Evolutionary conservation across 2,888 invertebrate species (phyloP).

Genomic region (Chorisops tibialis): DNA sequence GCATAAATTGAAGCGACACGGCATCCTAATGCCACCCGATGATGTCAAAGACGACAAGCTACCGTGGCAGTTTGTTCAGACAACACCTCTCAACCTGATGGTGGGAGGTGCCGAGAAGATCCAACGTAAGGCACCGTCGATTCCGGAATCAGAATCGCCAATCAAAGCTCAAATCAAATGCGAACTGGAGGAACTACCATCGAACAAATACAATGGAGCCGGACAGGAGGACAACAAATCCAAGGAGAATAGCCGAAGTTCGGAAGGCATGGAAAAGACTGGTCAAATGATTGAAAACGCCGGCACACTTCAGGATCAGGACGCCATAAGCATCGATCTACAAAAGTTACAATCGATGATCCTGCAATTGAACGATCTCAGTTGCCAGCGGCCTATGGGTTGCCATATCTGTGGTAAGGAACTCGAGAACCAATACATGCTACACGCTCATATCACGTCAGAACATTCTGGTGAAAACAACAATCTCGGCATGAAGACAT

Average conservation of each 20-base stretch:
- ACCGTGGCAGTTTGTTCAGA: constrained; percentile 57
- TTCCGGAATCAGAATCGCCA: background rate
- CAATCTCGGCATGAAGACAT: constrained; percentile 27
- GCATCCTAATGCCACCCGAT: constrained; percentile 65
- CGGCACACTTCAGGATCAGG: constrained; percentile 45
- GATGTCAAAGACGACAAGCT: constrained; percentile 52
- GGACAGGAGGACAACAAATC: constrained; percentile 31
- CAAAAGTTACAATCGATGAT: constrained; percentile 90
- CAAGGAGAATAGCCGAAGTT: constrained; percentile 34
- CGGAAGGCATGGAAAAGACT: constrained; percentile 15
- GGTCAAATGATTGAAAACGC: constrained; percentile 14
- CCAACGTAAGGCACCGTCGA: constrained; percentile 30
- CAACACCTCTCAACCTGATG: constrained; percentile 75
- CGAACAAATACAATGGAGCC: constrained; percentile 30
- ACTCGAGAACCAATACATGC: constrained; percentile 66
- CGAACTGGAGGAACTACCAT: constrained; percentile 45
- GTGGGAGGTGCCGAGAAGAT: constrained; percentile 51
- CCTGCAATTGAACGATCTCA: constrained; percentile 78
- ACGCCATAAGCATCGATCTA: constrained; percentile 76
- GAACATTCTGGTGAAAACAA: constrained; percentile 44
- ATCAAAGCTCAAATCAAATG: constrained; percentile 5
- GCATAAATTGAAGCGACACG: constrained; percentile 92
- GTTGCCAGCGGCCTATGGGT: constrained; percentile 57
- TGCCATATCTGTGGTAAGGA: constrained; percentile 72
- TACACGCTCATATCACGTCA: constrained; percentile 54